A percentile compares a stretch with the other conserved stretches of the same genome.
Evolutionary conservation across 2,113 vertebrate genomes (phyloP).

Genomic region (Anseranas semipalmata): DNA sequence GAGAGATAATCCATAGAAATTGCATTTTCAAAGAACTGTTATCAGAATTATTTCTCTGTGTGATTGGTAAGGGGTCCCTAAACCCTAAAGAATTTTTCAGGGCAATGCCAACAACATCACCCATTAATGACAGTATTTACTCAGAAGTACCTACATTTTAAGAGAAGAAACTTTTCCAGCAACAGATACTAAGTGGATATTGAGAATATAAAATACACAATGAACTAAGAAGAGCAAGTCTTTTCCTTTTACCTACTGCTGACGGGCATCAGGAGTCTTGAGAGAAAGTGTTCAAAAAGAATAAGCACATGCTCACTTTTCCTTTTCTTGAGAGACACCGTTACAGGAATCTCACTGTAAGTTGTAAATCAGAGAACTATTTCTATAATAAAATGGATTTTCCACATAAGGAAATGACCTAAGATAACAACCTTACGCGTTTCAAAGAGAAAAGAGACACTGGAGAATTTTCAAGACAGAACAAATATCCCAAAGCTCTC

Average conservation of each 20-base stretch:
- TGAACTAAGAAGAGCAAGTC: background rate
- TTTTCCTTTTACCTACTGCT: background rate
- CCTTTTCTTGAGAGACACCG: background rate
- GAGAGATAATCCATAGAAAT: background rate
- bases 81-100: background rate
- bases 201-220: background rate
- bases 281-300: background rate
- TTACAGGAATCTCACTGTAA: background rate
- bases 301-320: background rate
- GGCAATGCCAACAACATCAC: background rate
- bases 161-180: background rate
- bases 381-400: background rate
- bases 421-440: background rate
- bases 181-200: background rate
- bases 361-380: background rate
- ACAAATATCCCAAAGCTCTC: background rate
- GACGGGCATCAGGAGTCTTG: background rate
- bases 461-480: background rate
- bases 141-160: background rate
- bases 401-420: background rate
- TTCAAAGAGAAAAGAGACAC: background rate
- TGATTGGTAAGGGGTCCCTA: background rate
- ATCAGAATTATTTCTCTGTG: background rate
- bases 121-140: background rate
- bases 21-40: too few relatives aligned